Evolutionary conservation across 2,888 invertebrate genomes (phyloP), one percentile per base, ranked within the genome.

Genomic region (Branchellion lobata): DNA sequence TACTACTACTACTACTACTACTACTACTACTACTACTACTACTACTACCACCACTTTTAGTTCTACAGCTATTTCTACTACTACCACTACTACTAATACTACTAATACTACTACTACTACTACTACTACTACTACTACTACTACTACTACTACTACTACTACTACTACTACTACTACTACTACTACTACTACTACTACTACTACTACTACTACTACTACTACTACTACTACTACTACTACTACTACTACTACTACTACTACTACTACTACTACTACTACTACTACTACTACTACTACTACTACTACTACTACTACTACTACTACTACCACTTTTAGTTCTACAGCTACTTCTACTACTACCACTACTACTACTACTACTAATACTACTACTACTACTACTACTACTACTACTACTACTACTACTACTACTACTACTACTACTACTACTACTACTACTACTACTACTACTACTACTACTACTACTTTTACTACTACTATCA

Each of bases 1-100:
- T 78, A 78, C 78, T 78, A 78, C 78, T 78, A 78, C 78, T 78
- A 78, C 78, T 78, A 78, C 78, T 78, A 78, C 78, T 78, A 78
- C 78, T 78, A 78, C 78, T 78, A 78, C 78, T 78, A 78, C 78
- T 78, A 78, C 78, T 78, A 78, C 78, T 78, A 78, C 78, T 78
- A 78, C 78, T 78, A 78, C 78, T 72, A 72, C 31, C n/a, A 47
- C 47, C 18, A 47, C 47, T 47, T 14, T 18, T 47, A 47, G 11
- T 47, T 14, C 47, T 47, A 47, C 47, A 14, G 18, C 47, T 47
- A 47, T 18, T 47, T 14, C 47, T 47, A 47, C 47, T 47, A 47
- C 47, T 47, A 47, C 47, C 18, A 47, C 47, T 47, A 47, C 47
- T 47, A 47, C 47, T 47, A 47, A 8, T 47, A 47, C 47, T 47